Base-by-base conservation (phyloP, 1,140 invertebrate species). In the Reticulitermes speratus region DNA sequence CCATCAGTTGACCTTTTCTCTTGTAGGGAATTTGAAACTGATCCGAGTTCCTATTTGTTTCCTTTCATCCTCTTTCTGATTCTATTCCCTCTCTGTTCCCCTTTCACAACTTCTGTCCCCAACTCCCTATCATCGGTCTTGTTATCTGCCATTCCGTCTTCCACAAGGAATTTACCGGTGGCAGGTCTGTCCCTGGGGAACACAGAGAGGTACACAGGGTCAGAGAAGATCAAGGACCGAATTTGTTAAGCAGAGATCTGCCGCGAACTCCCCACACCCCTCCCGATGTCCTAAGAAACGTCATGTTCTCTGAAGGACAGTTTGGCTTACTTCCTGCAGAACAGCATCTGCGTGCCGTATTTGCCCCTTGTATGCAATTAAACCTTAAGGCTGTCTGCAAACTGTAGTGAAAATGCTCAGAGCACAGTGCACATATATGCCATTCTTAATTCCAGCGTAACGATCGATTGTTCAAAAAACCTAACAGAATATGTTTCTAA, bases 231-330 rank as follows among this genome's bases (percentile, higher is more conserved):
- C 65, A 75, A 75, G 65, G 25, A 30, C 65, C 65, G 12, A 75
- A 75, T 75, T 75, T 75, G 65, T 75, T 75, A 75, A 75, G n/a
- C 65, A 75, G 45, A 65, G 65, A 75, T 30, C 65, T n/a, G 65
- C n/a, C 16, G 5, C 52, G 52, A 55, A 16, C 65, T 30, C 65
- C 65, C 65, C n/a, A 0, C n/a, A 6, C n/a, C 65, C 65, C 8
- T 14, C n/a, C 65, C 65, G 14, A 55, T 55, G 7, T 55, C 2
- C 14, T 5, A 55, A 55, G 52, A 21, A 75, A 25, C 65, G n/a
- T 14, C 65, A 3, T 30, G 59, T 2, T 30, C 25, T 75, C 11
- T 75, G 65, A 75, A 19, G 65, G 65, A 75, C 65, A 11, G 65
- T 14, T n/a, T 2, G 16, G 5, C n/a, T 30, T 75, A 75, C 7